Conservation (phyloP, 2,113 vertebrate genomes). For the Riparia riparia region DNA sequence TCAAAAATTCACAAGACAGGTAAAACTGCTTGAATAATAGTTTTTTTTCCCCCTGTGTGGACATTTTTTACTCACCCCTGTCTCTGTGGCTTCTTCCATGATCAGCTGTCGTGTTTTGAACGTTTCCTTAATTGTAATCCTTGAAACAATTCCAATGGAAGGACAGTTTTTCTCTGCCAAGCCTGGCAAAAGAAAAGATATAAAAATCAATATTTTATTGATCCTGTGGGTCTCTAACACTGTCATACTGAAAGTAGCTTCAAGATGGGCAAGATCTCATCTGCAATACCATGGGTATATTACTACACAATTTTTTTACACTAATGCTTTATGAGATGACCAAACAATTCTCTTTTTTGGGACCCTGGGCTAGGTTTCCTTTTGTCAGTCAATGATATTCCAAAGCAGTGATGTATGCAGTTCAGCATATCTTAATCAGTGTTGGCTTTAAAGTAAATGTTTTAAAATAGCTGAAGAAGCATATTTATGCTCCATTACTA, state of each 20-base stretch:
- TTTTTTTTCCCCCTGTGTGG: rapidly evolving
- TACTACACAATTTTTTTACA: not conserved
- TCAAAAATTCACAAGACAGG: not conserved
- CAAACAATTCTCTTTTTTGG: not conserved
- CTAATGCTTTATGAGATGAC: not conserved
- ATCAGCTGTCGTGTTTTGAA: conserved; percentile 79
- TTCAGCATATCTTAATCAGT: not conserved
- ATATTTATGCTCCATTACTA: not conserved
- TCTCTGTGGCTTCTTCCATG: conserved; percentile 80
- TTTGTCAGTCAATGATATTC: not conserved
- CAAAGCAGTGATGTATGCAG: not conserved
- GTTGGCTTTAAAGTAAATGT: not conserved
- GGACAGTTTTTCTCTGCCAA: conserved; percentile 84
- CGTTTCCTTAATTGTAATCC: conserved; percentile 82
- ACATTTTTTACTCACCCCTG: conserved; percentile 69
- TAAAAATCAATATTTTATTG: not conserved
- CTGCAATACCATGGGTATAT: not conserved
- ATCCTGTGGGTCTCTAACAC: not conserved
- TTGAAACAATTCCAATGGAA: conserved; percentile 84
- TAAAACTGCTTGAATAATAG: not conserved
- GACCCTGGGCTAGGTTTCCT: not conserved
- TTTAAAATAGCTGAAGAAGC: not conserved
- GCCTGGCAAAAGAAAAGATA: conserved; percentile 49
- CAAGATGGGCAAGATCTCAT: not conserved
- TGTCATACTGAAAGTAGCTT: not conserved